Conservation (phyloP, 2,888 invertebrate species). For the Acanthosepion lycidas region DNA sequence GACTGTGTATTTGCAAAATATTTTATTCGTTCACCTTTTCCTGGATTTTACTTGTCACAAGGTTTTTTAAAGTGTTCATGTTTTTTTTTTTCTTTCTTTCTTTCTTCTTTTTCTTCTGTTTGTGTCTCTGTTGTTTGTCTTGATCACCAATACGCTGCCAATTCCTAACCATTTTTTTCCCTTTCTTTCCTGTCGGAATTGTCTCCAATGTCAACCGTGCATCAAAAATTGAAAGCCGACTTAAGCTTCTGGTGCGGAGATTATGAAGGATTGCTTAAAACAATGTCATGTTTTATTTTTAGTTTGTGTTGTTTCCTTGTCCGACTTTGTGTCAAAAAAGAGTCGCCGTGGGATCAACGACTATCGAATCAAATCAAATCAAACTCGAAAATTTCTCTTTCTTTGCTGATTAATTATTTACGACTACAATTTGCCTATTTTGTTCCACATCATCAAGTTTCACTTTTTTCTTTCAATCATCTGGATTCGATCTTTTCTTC, state of each 20-base stretch:
- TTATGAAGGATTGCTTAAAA: neutral
- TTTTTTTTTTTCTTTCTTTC: neutral
- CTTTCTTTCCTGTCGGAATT: neutral
- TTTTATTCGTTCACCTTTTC: neutral
- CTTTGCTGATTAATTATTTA: too few species aligned
- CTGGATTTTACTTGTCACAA: neutral
- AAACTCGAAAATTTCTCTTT: neutral
- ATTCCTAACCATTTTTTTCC: neutral
- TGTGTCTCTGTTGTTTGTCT: neutral
- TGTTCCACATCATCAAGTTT: too few species aligned
- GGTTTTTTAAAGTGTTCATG: too few species aligned
- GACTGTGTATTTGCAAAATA: neutral
- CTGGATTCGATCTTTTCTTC: too few species aligned
- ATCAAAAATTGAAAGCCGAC: neutral
- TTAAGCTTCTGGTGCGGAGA: neutral
- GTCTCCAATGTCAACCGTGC: conserved; percentile 15
- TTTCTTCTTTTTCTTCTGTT: neutral
- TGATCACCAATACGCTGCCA: neutral
- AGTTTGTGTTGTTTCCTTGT: neutral
- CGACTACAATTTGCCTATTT: too few species aligned
- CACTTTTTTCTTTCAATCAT: too few species aligned
- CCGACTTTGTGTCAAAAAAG: neutral
- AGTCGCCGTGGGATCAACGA: neutral
- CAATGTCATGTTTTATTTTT: neutral
- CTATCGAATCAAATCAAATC: neutral